Conservation (phyloP, 2,797 vertebrate species). For the Notolabrus celidotus region DNA sequence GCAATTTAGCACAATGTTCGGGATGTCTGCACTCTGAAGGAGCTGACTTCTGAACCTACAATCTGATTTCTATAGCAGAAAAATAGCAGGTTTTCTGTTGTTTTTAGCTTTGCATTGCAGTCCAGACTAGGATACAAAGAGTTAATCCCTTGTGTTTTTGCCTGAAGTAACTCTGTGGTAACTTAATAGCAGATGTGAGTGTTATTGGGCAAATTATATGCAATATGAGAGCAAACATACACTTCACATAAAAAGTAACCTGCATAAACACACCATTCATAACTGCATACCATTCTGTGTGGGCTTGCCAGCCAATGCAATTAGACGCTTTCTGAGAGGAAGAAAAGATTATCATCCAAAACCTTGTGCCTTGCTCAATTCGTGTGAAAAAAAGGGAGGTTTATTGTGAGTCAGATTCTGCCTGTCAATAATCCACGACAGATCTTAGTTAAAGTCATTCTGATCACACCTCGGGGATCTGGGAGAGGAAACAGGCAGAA, state of each 20-base stretch:
- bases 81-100: constrained; percentile 19
- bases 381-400: constrained; percentile 56
- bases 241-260: constrained; percentile 77
- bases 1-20: constrained; percentile 57
- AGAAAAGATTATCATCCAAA: constrained; percentile 83
- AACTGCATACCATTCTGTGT: constrained; percentile 82
- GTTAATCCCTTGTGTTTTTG: constrained; percentile 62
- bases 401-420: constrained; percentile 70
- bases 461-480: constrained; percentile 76
- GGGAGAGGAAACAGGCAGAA: constrained; percentile 68
- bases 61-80: constrained; percentile 49
- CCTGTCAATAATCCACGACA: constrained; percentile 75
- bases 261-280: constrained; percentile 83
- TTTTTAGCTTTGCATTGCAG: constrained; percentile 42
- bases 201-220: constrained; percentile 86
- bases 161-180: constrained; percentile 75
- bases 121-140: constrained; percentile 54
- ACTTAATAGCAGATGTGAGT: constrained; percentile 80
- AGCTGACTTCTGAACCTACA: constrained; percentile 46
- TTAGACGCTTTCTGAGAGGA: constrained; percentile 83
- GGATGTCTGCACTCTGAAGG: constrained; percentile 36
- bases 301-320: constrained; percentile 83
- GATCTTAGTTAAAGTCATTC: constrained; percentile 70
- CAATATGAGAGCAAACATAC: constrained; percentile 83
- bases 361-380: constrained; percentile 72